These are phyloP conservation scores for Streptopelia turtur DNA, from an alignment of 2,797 vertebrate genomes.

Conservation along the genomic window DNA sequence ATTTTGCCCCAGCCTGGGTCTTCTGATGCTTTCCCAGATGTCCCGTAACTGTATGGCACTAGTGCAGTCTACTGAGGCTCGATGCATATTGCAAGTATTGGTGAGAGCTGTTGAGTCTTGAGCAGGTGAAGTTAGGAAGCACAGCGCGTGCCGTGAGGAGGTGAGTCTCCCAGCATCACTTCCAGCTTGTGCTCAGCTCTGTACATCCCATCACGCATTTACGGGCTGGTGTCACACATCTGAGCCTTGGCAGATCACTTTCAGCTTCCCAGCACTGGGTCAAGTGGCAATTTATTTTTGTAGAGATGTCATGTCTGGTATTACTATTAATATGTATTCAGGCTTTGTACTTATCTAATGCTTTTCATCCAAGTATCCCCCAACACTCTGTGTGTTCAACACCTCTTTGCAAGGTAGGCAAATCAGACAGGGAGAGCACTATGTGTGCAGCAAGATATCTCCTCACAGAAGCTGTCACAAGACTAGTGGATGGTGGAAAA, in stretches of 20 bases:
- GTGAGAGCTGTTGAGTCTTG: neutral
- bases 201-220: neutral
- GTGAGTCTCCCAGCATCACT: neutral
- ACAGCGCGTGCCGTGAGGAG: neutral
- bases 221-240: neutral
- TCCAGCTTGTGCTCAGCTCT: neutral
- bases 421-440: neutral
- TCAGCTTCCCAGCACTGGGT: neutral
- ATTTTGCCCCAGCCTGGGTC: neutral
- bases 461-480: neutral
- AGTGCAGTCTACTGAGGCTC: neutral
- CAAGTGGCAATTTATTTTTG: conserved; percentile 43
- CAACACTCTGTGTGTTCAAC: neutral
- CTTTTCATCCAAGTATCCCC: neutral
- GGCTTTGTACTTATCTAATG: neutral
- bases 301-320: neutral
- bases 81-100: neutral
- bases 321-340: neutral
- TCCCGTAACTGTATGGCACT: neutral
- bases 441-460: neutral
- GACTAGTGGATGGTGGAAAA: neutral
- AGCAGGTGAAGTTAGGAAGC: neutral
- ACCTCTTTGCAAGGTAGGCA: neutral
- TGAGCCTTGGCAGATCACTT: neutral
- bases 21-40: neutral